A percentile compares a stretch with the other conserved stretches of the same genome.
Evolutionary conservation across 2,797 vertebrate genomes (phyloP).

Genomic region (Diglossa cyanea): DNA sequence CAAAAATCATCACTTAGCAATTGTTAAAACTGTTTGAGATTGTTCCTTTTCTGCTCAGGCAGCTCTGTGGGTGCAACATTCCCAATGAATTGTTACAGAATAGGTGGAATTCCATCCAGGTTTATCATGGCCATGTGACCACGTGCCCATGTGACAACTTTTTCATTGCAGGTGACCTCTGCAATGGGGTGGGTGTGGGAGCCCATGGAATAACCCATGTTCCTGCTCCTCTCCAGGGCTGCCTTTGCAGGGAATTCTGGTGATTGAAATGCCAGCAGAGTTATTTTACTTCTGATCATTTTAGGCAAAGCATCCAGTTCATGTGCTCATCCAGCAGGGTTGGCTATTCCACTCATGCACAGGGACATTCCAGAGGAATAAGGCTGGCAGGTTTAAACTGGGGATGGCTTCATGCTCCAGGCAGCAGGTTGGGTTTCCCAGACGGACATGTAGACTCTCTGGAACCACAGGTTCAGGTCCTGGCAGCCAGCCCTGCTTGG

Average conservation of each 20-base stretch:
- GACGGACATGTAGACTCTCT: constrained; percentile 57
- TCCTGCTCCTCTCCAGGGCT: background rate
- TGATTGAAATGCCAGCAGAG: constrained; percentile 45
- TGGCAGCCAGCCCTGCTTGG: constrained; percentile 51
- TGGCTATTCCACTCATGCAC: constrained; percentile 35
- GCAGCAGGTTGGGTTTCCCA: constrained; percentile 65
- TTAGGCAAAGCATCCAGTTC: constrained; percentile 41
- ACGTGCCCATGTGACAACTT: rapidly evolving
- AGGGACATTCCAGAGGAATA: constrained; percentile 60
- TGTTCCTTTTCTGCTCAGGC: background rate
- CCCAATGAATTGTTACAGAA: background rate
- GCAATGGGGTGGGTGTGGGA: background rate
- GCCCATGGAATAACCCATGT: background rate
- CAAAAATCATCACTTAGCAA: background rate
- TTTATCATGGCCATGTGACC: rapidly evolving
- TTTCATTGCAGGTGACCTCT: background rate
- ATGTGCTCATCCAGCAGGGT: constrained; percentile 37
- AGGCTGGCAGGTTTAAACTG: constrained; percentile 54
- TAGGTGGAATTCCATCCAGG: rapidly evolving
- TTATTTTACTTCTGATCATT: constrained; percentile 59
- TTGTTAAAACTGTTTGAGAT: rapidly evolving
- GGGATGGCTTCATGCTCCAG: constrained; percentile 56
- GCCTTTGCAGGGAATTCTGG: background rate
- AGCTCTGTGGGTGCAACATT: background rate
- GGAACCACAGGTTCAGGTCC: constrained; percentile 65